Conservation (phyloP, 2,113 vertebrate species). For the Pseudonaja textilis region DNA sequence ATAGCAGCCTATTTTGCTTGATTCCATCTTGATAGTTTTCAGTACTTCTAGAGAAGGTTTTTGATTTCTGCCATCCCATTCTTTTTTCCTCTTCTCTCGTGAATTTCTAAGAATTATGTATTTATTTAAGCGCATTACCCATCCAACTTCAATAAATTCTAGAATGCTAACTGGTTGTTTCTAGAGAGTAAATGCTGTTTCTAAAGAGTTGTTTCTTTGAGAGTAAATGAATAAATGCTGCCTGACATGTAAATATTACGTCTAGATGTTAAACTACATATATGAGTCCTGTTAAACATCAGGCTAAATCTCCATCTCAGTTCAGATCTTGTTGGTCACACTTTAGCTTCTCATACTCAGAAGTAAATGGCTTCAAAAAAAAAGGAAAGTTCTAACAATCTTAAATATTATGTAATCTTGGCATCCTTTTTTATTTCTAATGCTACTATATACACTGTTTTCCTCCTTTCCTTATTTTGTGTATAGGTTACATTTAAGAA, state of each 20-base stretch:
- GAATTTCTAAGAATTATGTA: neutral
- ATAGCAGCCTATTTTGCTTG: neutral
- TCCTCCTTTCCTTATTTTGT: neutral
- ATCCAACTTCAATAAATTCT: neutral
- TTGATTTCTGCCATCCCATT: neutral
- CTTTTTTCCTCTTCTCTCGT: neutral
- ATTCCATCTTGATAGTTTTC: neutral
- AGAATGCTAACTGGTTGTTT: neutral
- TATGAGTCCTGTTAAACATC: neutral
- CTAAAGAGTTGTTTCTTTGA: neutral
- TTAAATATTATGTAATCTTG: neutral
- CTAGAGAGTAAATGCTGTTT: neutral
- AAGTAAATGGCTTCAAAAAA: neutral
- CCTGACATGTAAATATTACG: neutral
- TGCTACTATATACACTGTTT: neutral
- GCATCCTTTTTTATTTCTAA: neutral
- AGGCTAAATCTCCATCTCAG: neutral
- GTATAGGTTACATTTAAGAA: neutral
- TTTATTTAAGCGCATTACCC: neutral
- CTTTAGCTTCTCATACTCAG: neutral
- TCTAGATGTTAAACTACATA: neutral
- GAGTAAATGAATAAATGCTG: neutral
- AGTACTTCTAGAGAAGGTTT: neutral
- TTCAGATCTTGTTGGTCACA: neutral
- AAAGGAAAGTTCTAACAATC: neutral